These are phyloP conservation scores for Microcebus lehilahytsara DNA, from an alignment of 2,113 vertebrate genomes.

Conservation along the genomic window DNA sequence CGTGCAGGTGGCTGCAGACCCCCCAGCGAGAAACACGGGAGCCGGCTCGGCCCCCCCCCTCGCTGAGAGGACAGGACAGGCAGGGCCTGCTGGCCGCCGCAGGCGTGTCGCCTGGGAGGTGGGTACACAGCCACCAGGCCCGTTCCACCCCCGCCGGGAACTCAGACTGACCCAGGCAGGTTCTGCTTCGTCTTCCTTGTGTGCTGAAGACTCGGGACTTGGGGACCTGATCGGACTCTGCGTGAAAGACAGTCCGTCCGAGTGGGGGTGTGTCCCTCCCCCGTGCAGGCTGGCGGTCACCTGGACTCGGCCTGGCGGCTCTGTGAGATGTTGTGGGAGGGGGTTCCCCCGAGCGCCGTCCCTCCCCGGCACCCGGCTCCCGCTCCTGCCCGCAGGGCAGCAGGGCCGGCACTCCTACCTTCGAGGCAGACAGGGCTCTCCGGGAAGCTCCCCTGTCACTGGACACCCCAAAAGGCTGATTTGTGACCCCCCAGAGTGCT, in stretches of 20 bases:
- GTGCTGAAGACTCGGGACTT: background rate
- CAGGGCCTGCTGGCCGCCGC: accelerated
- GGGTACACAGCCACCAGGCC: background rate
- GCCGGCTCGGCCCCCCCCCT: accelerated
- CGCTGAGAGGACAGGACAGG: accelerated
- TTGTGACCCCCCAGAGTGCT: accelerated
- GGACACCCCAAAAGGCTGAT: accelerated
- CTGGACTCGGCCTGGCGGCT: accelerated
- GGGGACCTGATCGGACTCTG: background rate
- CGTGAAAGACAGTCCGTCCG: accelerated
- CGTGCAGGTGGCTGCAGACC: background rate
- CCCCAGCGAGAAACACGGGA: accelerated
- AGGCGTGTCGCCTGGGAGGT: background rate
- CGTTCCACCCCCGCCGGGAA: accelerated
- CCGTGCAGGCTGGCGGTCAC: background rate
- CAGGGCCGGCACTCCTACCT: accelerated
- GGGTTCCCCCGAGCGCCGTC: background rate
- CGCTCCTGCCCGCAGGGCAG: accelerated
- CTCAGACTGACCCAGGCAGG: accelerated
- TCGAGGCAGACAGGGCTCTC: no score
- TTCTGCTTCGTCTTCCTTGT: background rate
- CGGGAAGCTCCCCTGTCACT: background rate
- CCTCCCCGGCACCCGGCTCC: no score
- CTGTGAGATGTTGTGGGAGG: background rate
- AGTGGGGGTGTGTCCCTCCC: accelerated